Evolutionary conservation across 2,888 invertebrate genomes (phyloP), one percentile per base, ranked within the genome.

Genomic region (Campoplex capitator): DNA sequence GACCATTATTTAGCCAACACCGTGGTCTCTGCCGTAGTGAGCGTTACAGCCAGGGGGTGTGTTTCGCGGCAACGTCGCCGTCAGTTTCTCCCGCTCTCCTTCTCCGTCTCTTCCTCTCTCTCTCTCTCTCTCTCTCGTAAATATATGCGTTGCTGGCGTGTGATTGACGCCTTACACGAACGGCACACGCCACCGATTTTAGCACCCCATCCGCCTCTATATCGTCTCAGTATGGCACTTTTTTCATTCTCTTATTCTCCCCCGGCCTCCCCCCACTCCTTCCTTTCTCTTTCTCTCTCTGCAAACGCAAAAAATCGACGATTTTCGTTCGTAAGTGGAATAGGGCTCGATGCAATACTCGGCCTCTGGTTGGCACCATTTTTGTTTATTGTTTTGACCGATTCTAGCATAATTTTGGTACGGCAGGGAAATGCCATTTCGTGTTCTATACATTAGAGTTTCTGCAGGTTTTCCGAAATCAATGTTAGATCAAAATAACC

Each of bases 161-260:
- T 94, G 94, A 94, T 94, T 94, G 94, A 94, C 94, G 92, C 93
- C 93, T 89, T 94, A 94, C 94, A 94, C 91, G 93, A 89, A 85
- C 90, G 89, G 89, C 90, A 88, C 90, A 89, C 90, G 90, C 88
- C 91, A 89, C 87, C 90, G 88, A 90, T 88, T 88, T 88, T 84
- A 81, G 81, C 84, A 75, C 87, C 54, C 79, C 78, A 18, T 68
- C 74, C 76, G 68, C 75, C 68, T 13, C 68, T 45, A 56, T 62
- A 56, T 62, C 78, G 77, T 38, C 38, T 68, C 71, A 58, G 75
- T 65, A 79, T 62, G 76, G 71, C 67, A 32, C n/a, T 75, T 71
- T 70, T 83, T 85, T 71, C 56, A 18, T 23, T 81, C n/a, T 77
- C 18, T 71, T 38, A 75, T 45, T 54, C 67, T 23, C 35, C 77